phyloP scores from a whole-genome alignment of 2,888 invertebrate species.

The Euzophera pinguis region DNA sequence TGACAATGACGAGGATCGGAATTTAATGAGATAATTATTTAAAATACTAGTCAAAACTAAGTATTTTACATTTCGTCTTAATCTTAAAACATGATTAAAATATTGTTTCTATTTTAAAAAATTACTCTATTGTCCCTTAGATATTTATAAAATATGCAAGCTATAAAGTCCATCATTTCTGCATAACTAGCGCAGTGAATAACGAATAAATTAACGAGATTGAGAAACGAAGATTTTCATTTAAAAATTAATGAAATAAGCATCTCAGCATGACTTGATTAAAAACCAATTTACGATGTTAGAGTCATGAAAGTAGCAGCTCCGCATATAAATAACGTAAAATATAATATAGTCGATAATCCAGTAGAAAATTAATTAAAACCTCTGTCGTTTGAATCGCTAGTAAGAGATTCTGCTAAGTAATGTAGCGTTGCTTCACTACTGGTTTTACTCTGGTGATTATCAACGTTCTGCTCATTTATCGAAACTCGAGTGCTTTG shows the following conservation, averaged over 20 bases:
- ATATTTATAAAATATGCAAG: not conserved
- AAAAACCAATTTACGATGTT: conserved; percentile 14
- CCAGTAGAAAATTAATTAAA: conserved; percentile 74
- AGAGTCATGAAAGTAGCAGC: conserved; percentile 7
- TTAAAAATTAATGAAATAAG: conserved; percentile 18
- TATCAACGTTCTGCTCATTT: conserved; percentile 59
- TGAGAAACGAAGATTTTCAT: conserved; percentile 14
- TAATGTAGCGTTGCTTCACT: conserved; percentile 21
- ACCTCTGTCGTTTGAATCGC: conserved; percentile 27
- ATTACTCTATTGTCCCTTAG: conserved; percentile 9
- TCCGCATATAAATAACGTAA: conserved; percentile 30
- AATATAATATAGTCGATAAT: conserved; percentile 56
- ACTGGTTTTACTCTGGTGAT: conserved; percentile 76
- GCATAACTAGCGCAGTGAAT: conserved; percentile 8
- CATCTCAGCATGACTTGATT: conserved; percentile 12
- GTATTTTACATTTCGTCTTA: not conserved
- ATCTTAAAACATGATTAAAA: not conserved
- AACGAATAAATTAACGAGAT: conserved; percentile 10
- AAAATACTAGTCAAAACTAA: conserved; percentile 14
- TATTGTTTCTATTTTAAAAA: not conserved
- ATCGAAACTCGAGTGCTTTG: conserved; percentile 47
- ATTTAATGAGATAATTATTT: conserved; percentile 32
- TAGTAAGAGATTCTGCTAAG: conserved; percentile 1
- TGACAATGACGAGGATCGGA: conserved; percentile 57
- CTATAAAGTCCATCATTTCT: conserved; percentile 3